Conservation (phyloP, 2,888 invertebrate species). For the Sphaerophoria rueppellii region DNA sequence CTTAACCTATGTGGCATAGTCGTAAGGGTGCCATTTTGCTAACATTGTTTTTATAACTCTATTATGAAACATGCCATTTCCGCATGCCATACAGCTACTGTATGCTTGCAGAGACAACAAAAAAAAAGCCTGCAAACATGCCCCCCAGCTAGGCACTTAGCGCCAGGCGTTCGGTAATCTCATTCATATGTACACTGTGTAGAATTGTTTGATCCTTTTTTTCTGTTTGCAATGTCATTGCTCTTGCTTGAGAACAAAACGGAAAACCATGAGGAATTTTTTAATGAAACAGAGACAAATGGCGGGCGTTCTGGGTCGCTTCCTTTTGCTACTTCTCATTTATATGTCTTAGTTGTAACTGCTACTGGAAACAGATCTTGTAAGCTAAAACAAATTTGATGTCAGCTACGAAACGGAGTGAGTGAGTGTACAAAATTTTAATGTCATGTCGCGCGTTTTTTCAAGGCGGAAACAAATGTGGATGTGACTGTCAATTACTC, state of each 20-base stretch:
- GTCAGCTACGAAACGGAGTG: neutral
- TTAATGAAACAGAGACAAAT: too few relatives aligned
- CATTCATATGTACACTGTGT: neutral
- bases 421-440: slow-evolving; percentile 2
- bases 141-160: slow-evolving; percentile 46
- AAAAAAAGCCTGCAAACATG: slow-evolving; percentile 17
- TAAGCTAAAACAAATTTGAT: too few relatives aligned
- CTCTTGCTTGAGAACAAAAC: too few relatives aligned
- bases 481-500: slow-evolving; percentile 51
- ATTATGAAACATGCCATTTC: slow-evolving; percentile 50
- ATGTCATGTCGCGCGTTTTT: slow-evolving; percentile 23
- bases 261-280: too few relatives aligned
- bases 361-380: too few relatives aligned
- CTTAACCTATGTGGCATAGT: neutral
- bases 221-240: too few relatives aligned
- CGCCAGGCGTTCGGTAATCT: slow-evolving; percentile 5
- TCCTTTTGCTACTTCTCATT: too few relatives aligned
- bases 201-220: too few relatives aligned
- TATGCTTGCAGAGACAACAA: neutral
- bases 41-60: slow-evolving; percentile 40
- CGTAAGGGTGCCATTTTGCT: slow-evolving; percentile 10
- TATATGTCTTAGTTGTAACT: too few relatives aligned
- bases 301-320: too few relatives aligned
- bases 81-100: neutral
- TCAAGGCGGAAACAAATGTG: slow-evolving; percentile 25